Evolutionary conservation across 1,140 invertebrate genomes (phyloP).

Genomic region (Caenorhabditis brenneri): DNA sequence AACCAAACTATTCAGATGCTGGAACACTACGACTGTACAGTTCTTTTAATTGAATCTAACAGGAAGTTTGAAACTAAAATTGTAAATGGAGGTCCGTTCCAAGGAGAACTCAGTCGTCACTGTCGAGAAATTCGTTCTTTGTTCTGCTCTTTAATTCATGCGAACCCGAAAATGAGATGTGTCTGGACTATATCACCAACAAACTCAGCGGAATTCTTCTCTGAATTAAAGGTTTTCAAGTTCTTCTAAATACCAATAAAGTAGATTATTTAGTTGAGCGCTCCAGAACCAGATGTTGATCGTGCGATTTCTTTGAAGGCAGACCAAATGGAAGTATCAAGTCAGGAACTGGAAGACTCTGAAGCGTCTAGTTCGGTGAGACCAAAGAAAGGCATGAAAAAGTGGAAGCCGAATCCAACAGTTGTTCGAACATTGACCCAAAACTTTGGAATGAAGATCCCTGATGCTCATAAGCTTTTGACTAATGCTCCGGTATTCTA

Average conservation of each 20-base stretch:
- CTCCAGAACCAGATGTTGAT: conserved; percentile 63
- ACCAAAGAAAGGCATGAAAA: not conserved
- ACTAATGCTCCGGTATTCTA: not conserved
- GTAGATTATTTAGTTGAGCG: conserved; percentile 53
- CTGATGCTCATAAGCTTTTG: not conserved
- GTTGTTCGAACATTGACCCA: not conserved
- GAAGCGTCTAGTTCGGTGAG: not conserved
- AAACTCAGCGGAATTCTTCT: conserved; percentile 67
- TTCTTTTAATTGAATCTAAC: conserved; percentile 67
- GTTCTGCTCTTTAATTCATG: conserved; percentile 62
- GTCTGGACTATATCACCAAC: conserved; percentile 63
- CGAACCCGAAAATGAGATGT: conserved; percentile 57
- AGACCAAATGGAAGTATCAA: conserved; percentile 54
- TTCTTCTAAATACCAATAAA: not conserved
- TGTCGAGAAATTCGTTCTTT: conserved; percentile 65
- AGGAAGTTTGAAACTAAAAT: conserved; percentile 64
- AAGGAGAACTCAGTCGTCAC: conserved; percentile 63
- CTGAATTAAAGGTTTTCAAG: conserved; percentile 66
- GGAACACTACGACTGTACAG: conserved; percentile 61
- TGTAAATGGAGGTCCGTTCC: conserved; percentile 54
- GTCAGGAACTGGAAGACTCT: not conserved
- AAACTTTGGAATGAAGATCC: not conserved
- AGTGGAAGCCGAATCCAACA: conserved; percentile 20
- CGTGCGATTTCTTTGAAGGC: conserved; percentile 56
- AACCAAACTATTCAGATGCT: conserved; percentile 60